Evolutionary conservation across 2,797 vertebrate genomes (phyloP), one percentile per base, ranked within the genome.

Genomic region (Eulemur albifrons): DNA sequence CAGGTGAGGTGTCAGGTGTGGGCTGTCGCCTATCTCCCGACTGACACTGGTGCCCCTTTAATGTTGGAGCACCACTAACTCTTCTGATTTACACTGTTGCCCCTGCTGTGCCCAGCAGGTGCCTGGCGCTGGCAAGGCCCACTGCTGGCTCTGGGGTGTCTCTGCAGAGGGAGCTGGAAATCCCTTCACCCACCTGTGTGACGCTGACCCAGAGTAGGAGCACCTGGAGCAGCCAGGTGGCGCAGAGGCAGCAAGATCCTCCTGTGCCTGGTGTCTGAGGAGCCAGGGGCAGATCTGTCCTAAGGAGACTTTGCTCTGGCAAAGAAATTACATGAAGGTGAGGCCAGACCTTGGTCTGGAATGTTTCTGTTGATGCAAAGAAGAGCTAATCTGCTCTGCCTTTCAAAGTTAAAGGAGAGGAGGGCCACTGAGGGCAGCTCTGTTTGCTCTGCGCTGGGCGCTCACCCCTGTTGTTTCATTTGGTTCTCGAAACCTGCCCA

Each of bases 41-140:
- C 3, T 63, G 92, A 50, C 0, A 0, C 40, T 20, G 32, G 59
- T 30, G 45, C 40, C 52, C 30, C 23, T 40, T 45, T 81, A 43
- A 57, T 57, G 27, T 1, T 48, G 52, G 38, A 45, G 6, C 15
- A 18, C 17, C 0, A 0, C 15, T 21, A n/a, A 67, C 7, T 20
- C 40, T 67, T 72, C 59, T 6, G 13, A 11, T 69, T 59, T 9
- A 59, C 38, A 11, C 1, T 25, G 25, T 35, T 32, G 32, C n/a
- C 69, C 6, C n/a, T n/a, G 13, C 85, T 63, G n/a, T 38, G 54
- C 45, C 45, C 15, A 15, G 30, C 12, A 65, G 27, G 40, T 10
- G 12, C n/a, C 50, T 45, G 40, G 23, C 35, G 23, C 35, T 23
- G 40, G 45, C 17, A 6, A 67, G 21, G 35, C 61, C 45, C 27